Conservation (phyloP, 2,888 invertebrate species). For the Ormyrus thymus region DNA sequence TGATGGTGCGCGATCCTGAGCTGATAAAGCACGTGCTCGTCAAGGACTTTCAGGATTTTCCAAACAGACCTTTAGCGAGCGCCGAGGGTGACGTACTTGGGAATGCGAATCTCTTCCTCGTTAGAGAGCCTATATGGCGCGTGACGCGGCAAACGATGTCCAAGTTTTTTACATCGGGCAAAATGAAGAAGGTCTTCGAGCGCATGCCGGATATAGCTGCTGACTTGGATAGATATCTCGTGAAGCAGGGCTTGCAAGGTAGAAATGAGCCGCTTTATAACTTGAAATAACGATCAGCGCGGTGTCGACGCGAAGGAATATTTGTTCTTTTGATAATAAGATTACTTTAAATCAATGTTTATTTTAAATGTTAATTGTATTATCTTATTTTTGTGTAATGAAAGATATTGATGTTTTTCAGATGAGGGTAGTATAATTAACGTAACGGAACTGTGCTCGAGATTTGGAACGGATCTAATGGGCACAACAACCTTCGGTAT, state of each 20-base stretch:
- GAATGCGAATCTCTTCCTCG: conserved; percentile 73
- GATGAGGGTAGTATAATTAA: conserved; percentile 46
- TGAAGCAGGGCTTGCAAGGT: background rate
- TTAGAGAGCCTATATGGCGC: conserved; percentile 75
- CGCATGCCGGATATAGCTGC: conserved; percentile 62
- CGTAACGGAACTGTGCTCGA: conserved; percentile 63
- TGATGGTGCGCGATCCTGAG: conserved; percentile 74
- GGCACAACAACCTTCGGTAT: conserved; percentile 76
- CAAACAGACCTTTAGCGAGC: conserved; percentile 68
- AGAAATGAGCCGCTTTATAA: background rate
- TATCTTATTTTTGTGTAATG: background rate
- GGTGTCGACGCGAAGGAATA: background rate
- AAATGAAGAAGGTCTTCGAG: conserved; percentile 66
- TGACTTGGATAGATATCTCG: conserved; percentile 58
- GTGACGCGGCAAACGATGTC: conserved; percentile 73
- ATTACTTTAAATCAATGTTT: background rate
- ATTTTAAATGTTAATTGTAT: background rate
- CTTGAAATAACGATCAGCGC: background rate
- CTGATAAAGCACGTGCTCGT: conserved; percentile 73
- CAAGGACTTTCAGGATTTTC: conserved; percentile 75
- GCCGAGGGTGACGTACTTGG: conserved; percentile 72
- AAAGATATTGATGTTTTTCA: conserved; percentile 3
- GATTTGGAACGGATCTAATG: conserved; percentile 74
- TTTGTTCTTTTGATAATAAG: background rate
- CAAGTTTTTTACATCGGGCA: conserved; percentile 74